Evolutionary conservation across 2,797 vertebrate species (phyloP).

Genomic region (Amniataba percoides): DNA sequence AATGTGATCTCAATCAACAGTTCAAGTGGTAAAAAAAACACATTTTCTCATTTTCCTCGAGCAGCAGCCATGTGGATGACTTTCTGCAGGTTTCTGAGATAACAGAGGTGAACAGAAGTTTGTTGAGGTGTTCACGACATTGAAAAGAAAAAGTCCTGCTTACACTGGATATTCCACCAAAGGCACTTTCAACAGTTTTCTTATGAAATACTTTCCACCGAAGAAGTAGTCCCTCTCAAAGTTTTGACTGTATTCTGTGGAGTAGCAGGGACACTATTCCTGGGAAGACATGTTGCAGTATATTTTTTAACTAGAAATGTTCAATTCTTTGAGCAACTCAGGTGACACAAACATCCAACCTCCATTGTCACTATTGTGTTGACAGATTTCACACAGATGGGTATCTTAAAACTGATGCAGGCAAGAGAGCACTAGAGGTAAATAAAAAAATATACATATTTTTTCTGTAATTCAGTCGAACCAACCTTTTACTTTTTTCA

Average conservation of each 20-base stretch:
- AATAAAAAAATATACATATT: constrained; percentile 1
- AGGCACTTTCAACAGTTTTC: constrained; percentile 7
- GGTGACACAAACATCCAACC: background rate
- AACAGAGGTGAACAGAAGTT: background rate
- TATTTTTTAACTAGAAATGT: background rate
- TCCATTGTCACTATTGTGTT: background rate
- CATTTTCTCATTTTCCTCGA: background rate
- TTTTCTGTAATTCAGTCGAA: constrained; percentile 6
- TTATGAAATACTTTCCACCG: background rate
- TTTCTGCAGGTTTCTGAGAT: background rate
- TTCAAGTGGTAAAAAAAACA: background rate
- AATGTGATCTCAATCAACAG: constrained; percentile 7
- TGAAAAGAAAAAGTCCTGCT: background rate
- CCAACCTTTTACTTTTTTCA: background rate
- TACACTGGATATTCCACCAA: background rate
- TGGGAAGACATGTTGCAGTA: background rate
- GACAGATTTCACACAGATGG: background rate
- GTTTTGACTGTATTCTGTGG: constrained; percentile 2
- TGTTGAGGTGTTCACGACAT: background rate
- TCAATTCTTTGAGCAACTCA: background rate
- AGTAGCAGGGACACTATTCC: background rate
- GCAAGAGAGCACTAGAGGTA: background rate
- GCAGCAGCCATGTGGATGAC: background rate
- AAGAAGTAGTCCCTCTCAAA: constrained; percentile 14
- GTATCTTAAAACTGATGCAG: background rate